Conservation (phyloP, 2,888 invertebrate species). For the Diadegma fenestrale region DNA sequence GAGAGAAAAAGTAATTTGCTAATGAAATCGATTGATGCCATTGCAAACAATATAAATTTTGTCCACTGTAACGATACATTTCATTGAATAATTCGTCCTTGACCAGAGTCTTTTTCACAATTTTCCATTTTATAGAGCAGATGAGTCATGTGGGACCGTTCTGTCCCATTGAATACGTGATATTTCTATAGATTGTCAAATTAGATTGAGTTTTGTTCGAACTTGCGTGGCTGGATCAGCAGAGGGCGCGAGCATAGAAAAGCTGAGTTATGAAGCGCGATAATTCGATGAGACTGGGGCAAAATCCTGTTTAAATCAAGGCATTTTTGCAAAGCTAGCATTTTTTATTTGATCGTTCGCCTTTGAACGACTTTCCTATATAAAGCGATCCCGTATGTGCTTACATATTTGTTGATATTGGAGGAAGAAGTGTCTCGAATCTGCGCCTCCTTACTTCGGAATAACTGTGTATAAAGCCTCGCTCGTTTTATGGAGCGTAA, state of each 20-base stretch:
- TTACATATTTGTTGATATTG: conserved; percentile 54
- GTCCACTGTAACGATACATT: background rate
- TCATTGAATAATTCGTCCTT: background rate
- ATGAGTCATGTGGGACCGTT: background rate
- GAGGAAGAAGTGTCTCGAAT: conserved; percentile 42
- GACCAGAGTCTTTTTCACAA: background rate
- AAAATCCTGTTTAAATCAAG: conserved; percentile 65
- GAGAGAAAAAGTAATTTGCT: background rate
- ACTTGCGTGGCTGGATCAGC: background rate
- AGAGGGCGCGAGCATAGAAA: background rate
- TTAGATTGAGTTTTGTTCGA: background rate
- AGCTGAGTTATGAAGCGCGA: conserved; percentile 1
- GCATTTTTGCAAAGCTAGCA: conserved; percentile 35
- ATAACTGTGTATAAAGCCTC: conserved; percentile 10
- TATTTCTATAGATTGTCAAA: background rate
- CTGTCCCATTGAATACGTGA: background rate
- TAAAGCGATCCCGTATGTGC: conserved; percentile 4
- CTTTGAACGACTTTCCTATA: conserved; percentile 32
- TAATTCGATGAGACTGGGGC: conserved; percentile 1
- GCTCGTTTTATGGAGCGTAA: conserved; percentile 64
- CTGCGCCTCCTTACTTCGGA: conserved; percentile 7
- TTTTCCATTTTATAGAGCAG: background rate
- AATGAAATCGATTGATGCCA: background rate
- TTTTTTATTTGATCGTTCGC: conserved; percentile 31
- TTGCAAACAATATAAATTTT: background rate